Percentiles rank a stretch among this genome's conserved stretches.
Evolutionary conservation across 2,113 vertebrate genomes (phyloP).

Genomic region (Glareola pratincola): DNA sequence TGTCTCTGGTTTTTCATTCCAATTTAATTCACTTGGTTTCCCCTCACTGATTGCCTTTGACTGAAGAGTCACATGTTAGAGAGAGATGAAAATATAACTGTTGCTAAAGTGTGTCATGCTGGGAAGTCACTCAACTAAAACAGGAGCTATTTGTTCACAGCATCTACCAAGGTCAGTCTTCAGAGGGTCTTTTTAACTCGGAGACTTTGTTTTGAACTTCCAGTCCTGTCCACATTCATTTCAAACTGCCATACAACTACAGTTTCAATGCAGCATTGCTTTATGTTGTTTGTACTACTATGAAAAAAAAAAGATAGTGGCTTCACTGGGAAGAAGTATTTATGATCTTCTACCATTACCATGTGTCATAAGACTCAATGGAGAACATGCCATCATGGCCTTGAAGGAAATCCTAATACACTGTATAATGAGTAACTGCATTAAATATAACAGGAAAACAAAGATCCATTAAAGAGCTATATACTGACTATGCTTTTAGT

Average conservation of each 20-base stretch:
- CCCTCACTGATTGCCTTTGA: conserved; percentile 60
- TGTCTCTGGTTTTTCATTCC: conserved; percentile 61
- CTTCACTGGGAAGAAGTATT: not conserved
- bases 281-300: not conserved
- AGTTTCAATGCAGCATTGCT: not conserved
- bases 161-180: not conserved
- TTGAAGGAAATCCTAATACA: not conserved
- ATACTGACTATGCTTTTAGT: not conserved
- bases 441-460: not conserved
- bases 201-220: not conserved
- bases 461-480: not conserved
- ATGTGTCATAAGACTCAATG: not conserved
- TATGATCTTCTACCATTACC: not conserved
- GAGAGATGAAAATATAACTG: conserved; percentile 39
- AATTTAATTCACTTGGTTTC: conserved; percentile 60
- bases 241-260: not conserved
- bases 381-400: not conserved
- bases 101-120: conserved; percentile 31
- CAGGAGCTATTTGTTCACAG: conserved; percentile 37
- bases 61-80: conserved; percentile 63
- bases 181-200: conserved; percentile 14
- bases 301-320: not conserved
- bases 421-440: not conserved
- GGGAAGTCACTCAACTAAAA: conserved; percentile 62
- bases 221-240: not conserved